These are phyloP conservation scores for Halesus radiatus DNA, from an alignment of 1,140 invertebrate genomes.

Conservation along the genomic window DNA sequence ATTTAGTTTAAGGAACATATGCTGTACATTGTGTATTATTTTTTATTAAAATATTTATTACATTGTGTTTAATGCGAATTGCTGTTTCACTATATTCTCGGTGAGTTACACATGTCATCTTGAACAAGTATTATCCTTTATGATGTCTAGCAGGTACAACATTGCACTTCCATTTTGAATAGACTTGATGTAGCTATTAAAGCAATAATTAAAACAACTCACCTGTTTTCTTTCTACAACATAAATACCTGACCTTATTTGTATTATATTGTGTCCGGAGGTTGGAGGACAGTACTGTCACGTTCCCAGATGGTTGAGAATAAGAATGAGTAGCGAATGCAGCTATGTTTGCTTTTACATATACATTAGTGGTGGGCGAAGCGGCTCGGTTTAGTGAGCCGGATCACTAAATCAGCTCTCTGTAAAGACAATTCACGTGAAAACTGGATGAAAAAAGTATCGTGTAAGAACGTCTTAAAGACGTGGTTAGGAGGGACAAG, in stretches of 20 bases:
- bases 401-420: no score
- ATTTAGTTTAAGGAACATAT: constrained; percentile 16
- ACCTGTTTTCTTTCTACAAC: neutral
- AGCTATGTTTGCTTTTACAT: no score
- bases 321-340: no score
- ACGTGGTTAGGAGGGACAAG: no score
- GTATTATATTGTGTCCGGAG: neutral
- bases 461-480: no score
- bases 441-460: no score
- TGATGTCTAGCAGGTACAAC: constrained; percentile 37
- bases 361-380: no score
- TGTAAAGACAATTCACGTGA: no score
- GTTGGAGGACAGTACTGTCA: neutral
- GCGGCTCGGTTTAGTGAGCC: no score
- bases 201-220: constrained; percentile 29
- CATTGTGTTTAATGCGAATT: constrained; percentile 18
- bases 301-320: no score
- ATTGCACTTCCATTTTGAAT: constrained; percentile 54
- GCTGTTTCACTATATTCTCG: neutral
- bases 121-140: constrained; percentile 19
- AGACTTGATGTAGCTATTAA: constrained; percentile 45
- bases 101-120: constrained; percentile 2
- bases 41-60: neutral
- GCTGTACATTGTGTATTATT: neutral
- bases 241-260: neutral